These are phyloP conservation scores for Ceyx melanurus DNA, from an alignment of 2,113 vertebrate genomes.

Conservation along the genomic window DNA sequence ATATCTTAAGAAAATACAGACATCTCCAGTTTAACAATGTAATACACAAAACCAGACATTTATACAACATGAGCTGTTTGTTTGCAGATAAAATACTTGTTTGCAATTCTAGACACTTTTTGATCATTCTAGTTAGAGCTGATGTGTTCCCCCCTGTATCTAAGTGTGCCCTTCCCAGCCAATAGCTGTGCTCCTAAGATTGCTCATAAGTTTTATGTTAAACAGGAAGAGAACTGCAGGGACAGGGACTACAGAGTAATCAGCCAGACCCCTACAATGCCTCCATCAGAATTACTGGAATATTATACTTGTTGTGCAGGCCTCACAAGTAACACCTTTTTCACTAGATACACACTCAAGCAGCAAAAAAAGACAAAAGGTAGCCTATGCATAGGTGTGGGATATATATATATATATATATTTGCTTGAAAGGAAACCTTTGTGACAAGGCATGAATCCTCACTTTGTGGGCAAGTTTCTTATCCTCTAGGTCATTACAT, in stretches of 20 bases:
- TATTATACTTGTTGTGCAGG: neutral
- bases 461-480: neutral
- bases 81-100: neutral
- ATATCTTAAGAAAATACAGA: neutral
- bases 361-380: neutral
- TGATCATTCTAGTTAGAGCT: neutral
- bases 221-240: neutral
- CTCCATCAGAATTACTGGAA: neutral
- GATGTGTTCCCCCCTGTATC: neutral
- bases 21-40: neutral
- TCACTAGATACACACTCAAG: neutral
- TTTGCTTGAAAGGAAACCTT: neutral
- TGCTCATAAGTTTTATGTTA: neutral
- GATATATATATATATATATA: neutral
- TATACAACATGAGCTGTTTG: neutral
- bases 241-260: neutral
- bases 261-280: neutral
- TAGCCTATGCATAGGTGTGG: neutral
- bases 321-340: neutral
- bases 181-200: neutral
- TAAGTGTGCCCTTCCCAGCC: neutral
- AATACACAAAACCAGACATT: neutral
- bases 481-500: neutral
- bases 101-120: neutral
- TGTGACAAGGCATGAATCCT: neutral